A percentile compares a stretch with the other conserved stretches of the same genome.
These are phyloP conservation scores for Chironomus striatipennis DNA, from an alignment of 1,140 invertebrate genomes.

Conservation along the genomic window DNA sequence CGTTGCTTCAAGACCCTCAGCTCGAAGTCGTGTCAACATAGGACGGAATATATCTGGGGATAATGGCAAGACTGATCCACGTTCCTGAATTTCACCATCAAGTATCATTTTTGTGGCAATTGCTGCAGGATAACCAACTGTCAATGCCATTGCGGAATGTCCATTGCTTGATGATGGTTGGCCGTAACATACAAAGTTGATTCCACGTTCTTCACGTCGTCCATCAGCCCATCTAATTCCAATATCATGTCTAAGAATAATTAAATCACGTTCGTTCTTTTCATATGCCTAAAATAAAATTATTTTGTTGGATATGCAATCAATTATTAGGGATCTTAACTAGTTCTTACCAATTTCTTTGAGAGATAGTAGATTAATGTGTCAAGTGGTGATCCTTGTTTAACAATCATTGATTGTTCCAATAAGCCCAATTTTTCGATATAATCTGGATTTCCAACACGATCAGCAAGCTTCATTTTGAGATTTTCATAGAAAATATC, in stretches of 20 bases:
- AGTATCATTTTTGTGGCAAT: constrained; percentile 97
- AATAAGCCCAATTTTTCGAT: constrained; percentile 82
- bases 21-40: too few species aligned
- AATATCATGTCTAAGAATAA: too few species aligned
- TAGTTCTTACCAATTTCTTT: too few species aligned
- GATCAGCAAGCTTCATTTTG: constrained; percentile 66
- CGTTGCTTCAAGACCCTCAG: constrained; percentile 74
- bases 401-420: constrained; percentile 72
- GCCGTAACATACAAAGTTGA: constrained; percentile 92
- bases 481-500: constrained; percentile 93
- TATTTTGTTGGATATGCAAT: too few species aligned
- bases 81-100: constrained; percentile 91
- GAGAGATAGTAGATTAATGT: constrained; percentile 86
- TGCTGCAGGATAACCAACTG: constrained; percentile 91
- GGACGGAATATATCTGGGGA: constrained; percentile 84
- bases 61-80: constrained; percentile 84
- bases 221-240: too few species aligned
- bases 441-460: constrained; percentile 61
- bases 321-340: too few species aligned
- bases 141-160: constrained; percentile 95
- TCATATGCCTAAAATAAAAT: constrained; percentile 40
- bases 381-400: constrained; percentile 80
- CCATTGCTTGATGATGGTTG: constrained; percentile 53
- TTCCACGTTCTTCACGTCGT: constrained; percentile 69
- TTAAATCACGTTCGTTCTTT: too few species aligned